phyloP scores from a whole-genome alignment of 2,797 vertebrate species.

The Enteromius mattozi region DNA sequence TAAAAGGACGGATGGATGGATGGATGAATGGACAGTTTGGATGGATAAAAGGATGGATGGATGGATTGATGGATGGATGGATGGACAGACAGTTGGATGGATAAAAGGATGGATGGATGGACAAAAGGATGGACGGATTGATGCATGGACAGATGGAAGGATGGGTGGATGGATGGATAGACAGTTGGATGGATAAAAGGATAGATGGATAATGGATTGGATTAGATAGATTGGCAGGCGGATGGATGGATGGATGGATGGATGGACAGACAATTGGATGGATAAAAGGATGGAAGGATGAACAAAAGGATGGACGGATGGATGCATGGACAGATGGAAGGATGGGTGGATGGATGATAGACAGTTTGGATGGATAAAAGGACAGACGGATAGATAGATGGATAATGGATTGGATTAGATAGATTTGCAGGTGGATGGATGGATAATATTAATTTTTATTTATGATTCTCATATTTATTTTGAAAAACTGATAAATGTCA shows the following conservation, averaged over 20 bases:
- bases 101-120: neutral
- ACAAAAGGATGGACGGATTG: accelerated
- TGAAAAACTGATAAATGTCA: neutral
- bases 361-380: neutral
- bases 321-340: neutral
- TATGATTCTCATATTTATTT: neutral
- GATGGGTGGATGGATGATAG: neutral
- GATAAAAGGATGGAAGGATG: too few relatives aligned
- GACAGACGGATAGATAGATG: neutral
- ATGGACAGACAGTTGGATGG: neutral
- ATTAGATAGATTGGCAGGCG: neutral
- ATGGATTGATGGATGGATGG: neutral
- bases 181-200: neutral
- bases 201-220: too few relatives aligned
- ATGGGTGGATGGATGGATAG: neutral
- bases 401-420: neutral
- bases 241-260: neutral
- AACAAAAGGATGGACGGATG: neutral
- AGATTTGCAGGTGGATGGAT: neutral
- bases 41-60: neutral
- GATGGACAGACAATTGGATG: neutral
- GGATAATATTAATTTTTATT: too few relatives aligned
- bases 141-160: accelerated
- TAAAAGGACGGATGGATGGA: neutral
- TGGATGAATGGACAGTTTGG: neutral